These are phyloP conservation scores for Isurus oxyrinchus DNA, from an alignment of 2,113 vertebrate species.

Conservation along the genomic window DNA sequence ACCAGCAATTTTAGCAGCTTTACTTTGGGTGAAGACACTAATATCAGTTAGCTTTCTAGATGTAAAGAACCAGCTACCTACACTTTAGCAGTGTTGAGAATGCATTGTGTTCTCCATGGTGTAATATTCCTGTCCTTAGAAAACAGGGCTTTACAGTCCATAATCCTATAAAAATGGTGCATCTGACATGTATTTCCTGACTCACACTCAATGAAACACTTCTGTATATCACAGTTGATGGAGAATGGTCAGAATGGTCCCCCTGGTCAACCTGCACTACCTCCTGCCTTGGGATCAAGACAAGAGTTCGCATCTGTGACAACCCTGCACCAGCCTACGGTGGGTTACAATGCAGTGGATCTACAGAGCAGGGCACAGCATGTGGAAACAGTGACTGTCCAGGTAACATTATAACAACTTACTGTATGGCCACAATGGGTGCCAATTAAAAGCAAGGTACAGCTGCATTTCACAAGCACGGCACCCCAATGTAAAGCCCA, in stretches of 20 bases:
- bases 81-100: neutral
- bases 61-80: neutral
- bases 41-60: neutral
- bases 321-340: constrained; percentile 38
- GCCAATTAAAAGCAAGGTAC: neutral
- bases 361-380: neutral
- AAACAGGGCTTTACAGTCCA: neutral
- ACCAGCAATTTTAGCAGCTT: neutral
- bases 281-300: constrained; percentile 39
- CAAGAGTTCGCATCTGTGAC: constrained; percentile 39
- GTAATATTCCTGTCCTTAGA: neutral
- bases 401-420: constrained; percentile 25
- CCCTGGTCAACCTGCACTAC: constrained; percentile 41
- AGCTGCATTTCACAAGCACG: neutral
- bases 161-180: neutral
- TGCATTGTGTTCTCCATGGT: neutral
- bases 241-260: constrained; percentile 44
- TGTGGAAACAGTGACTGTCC: constrained; percentile 37
- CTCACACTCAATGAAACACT: neutral
- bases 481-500: neutral
- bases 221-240: constrained; percentile 28
- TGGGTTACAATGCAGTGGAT: constrained; percentile 37
- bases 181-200: neutral
- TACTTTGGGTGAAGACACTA: neutral
- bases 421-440: too few species aligned